Conservation (phyloP, 2,797 vertebrate species). For the Melanotaenia pygmaea region DNA sequence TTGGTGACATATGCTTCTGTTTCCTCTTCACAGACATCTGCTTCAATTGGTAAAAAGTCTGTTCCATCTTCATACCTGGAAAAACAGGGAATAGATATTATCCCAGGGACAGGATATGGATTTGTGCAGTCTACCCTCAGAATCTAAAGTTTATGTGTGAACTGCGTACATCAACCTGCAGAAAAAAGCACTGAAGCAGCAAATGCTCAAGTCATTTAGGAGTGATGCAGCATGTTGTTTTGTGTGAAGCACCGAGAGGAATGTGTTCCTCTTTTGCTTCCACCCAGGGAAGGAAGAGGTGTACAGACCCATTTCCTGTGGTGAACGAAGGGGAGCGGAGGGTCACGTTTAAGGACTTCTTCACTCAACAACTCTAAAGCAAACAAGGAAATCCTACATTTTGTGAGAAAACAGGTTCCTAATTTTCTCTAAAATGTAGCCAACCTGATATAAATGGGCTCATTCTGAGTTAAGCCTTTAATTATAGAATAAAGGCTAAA, state of each 20-base stretch:
- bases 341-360: conserved; percentile 51
- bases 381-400: conserved; percentile 18
- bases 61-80: conserved; percentile 89
- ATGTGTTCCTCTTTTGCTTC: conserved; percentile 68
- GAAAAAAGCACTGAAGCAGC: not conserved
- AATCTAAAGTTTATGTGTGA: conserved; percentile 1
- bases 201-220: not conserved
- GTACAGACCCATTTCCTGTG: conserved; percentile 74
- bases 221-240: conserved; percentile 22
- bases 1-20: conserved; percentile 95
- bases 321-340: conserved; percentile 17
- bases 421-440: not conserved
- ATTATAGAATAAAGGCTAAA: not conserved
- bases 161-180: not conserved
- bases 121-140: too few species aligned
- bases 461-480: not conserved
- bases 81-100: conserved; percentile 29
- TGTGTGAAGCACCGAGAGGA: conserved; percentile 43
- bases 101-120: not conserved
- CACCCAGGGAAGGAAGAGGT: conserved; percentile 81
- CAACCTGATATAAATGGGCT: not conserved
- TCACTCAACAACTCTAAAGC: conserved; percentile 27
- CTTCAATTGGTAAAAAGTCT: conserved; percentile 84
- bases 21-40: conserved; percentile 90
- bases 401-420: conserved; percentile 16